phyloP scores from a whole-genome alignment of 2,113 vertebrate species.

The Cygnus buccinator region DNA sequence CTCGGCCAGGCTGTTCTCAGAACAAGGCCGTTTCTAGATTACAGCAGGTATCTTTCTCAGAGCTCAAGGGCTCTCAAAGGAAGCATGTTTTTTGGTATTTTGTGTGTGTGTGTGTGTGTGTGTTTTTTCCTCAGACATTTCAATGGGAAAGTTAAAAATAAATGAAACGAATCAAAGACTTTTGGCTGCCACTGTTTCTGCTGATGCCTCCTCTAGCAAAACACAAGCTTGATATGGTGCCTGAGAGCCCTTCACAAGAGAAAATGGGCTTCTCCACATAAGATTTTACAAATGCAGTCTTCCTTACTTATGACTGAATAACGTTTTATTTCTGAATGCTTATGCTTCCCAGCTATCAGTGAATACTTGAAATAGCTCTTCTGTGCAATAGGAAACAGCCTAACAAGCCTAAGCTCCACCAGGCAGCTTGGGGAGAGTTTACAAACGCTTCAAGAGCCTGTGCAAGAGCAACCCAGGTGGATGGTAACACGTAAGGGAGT shows the following conservation, averaged over 20 bases:
- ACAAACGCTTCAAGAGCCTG: not conserved
- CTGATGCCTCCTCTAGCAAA: conserved; percentile 33
- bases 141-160: conserved; percentile 60
- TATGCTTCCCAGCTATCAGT: not conserved
- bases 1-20: not conserved
- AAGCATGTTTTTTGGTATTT: not conserved
- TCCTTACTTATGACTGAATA: conserved; percentile 3
- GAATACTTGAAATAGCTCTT: conserved; percentile 7
- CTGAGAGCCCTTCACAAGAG: conserved; percentile 10
- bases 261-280: conserved; percentile 36
- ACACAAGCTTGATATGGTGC: not conserved
- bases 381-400: not conserved
- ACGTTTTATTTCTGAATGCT: conserved; percentile 12
- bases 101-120: not conserved
- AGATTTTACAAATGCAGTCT: conserved; percentile 23
- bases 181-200: conserved; percentile 15
- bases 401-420: not conserved
- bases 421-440: not conserved
- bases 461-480: not conserved
- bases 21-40: not conserved
- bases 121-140: not conserved
- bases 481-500: not conserved
- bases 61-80: conserved; percentile 23
- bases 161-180: conserved; percentile 35
- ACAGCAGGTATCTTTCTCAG: conserved; percentile 11